Evolutionary conservation across 2,888 invertebrate species (phyloP), one percentile per base, ranked within the genome.

Genomic region (Unio pictorum): DNA sequence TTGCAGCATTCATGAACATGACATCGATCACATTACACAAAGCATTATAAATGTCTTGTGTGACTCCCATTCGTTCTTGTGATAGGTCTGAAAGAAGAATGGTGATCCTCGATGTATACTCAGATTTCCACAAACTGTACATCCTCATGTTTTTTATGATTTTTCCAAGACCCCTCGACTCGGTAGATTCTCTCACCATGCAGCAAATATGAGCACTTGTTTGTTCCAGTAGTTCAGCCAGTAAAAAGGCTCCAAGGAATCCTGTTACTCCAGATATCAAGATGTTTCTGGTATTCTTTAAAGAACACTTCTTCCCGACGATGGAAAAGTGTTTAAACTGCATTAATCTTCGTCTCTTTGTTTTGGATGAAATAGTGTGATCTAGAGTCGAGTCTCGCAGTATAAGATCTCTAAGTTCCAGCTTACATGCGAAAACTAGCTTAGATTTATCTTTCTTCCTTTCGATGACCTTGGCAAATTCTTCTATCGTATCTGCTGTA

Each of bases 1-100:
- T 74, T 3, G 83, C 83, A 18, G 81, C 83, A 69, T 83, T 83
- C 78, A 82, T 79, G 61, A 80, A 81, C 0, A 83, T 71, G 15
- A 76, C 78, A 62, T 83, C 83, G 11, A 83, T 72, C 11, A 73
- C 72, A 57, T 76, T 73, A 28, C 76, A 79, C 1, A 83, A 66
- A 6, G 76, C 72, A 34, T 72, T 73, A 71, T 82, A 82, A 23
- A 79, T 79, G 56, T 81, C 80, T 20, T 79, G 77, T 18, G 80
- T 78, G 23, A 82, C 79, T 17, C 83, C 83, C 57, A 83, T 70
- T 58, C 71, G 70, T 64, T 76, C 74, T 64, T 79, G 76, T 15
- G 80, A 75, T 30, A 82, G 59, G 68, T 83, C 83, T 17, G 81
- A 81, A n/a, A 83, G 71, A 11, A 83, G 79, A 23, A 83, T 72